Evolutionary conservation across 2,797 vertebrate species (phyloP), one percentile per base, ranked within the genome.

Genomic region (Meda fulgida): DNA sequence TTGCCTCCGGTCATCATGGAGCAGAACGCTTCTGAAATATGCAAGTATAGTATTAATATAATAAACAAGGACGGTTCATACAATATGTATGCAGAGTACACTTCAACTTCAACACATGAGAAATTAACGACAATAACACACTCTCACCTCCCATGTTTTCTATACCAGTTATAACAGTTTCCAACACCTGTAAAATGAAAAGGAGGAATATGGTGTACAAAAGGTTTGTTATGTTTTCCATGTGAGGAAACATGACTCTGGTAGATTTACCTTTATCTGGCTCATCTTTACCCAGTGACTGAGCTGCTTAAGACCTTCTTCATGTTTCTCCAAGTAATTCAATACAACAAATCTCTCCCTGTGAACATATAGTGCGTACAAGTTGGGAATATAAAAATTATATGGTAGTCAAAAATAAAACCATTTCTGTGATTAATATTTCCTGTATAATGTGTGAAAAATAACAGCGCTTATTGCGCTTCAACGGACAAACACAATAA

Each of bases 1-100:
- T 99, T 99, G 80, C 97, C 97, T 48, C 98, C 98, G 67, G 88
- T 96, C 98, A 99, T 99, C 98, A 99, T 96, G 21, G 97, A 97
- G 92, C 96, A 96, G 93, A 99, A 99, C 63, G 98, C 97, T n/a
- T 90, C 98, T 99, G 93, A 48, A 95, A 95, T 86, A 85, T 82
- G 40, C 81, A 31, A 65, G 63, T 8, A n/a, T 19, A 16, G n/a
- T 23, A 73, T 75, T 75, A 34, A 14, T 53, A 76, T 78, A 53
- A 43, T 83, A 55, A 46, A 58, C 5, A 66, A 4, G 6, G 26
- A 34, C 3, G 26, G 10, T 79, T 46, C n/a, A 72, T 72, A n/a
- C 9, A 43, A 69, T 87, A 60, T 46, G 48, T 23, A 69, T 21
- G 46, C 6, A 46, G 40, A 38, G 34, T 77, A 51, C 16, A 40